Percentiles rank a stretch among this genome's conserved stretches.
These are phyloP conservation scores for Montipora foliosa DNA, from an alignment of 64 coral and sea anemone genomes.

Conservation along the genomic window DNA sequence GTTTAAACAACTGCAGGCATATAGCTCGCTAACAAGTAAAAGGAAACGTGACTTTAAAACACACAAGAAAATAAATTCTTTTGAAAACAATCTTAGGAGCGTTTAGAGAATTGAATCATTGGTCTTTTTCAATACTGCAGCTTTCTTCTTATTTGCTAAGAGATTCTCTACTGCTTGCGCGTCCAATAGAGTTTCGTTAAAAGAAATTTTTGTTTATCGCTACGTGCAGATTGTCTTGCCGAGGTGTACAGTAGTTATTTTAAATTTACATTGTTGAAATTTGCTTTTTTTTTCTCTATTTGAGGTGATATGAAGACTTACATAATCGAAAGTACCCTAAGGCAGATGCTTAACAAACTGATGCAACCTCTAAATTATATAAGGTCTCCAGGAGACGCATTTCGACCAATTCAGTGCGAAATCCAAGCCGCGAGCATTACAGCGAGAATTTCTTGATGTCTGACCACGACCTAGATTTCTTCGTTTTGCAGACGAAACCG, in stretches of 20 bases:
- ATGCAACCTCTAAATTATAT: background rate
- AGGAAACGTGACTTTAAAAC: background rate
- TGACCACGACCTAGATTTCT: background rate
- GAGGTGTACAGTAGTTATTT: background rate
- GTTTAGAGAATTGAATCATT: background rate
- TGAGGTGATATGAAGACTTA: background rate
- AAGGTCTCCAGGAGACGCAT: too few species aligned
- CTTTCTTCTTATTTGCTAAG: background rate
- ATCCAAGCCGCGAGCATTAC: background rate
- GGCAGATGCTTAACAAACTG: background rate
- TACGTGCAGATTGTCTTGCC: constrained; percentile 11
- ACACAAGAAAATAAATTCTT: constrained; percentile 3
- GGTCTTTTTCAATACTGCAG: background rate
- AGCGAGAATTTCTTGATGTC: background rate
- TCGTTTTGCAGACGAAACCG: background rate
- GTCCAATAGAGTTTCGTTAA: background rate
- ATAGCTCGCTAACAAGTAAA: constrained; percentile 29
- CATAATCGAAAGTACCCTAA: background rate
- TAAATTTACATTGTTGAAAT: constrained; percentile 40
- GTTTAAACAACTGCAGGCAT: constrained; percentile 45
- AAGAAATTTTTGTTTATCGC: background rate
- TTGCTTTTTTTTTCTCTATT: constrained; percentile 15
- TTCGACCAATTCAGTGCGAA: too few species aligned
- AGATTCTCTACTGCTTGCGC: background rate
- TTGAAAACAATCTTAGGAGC: background rate